Evolutionary conservation across 1,140 invertebrate genomes (phyloP).

Genomic region (Mylabris phalerata): DNA sequence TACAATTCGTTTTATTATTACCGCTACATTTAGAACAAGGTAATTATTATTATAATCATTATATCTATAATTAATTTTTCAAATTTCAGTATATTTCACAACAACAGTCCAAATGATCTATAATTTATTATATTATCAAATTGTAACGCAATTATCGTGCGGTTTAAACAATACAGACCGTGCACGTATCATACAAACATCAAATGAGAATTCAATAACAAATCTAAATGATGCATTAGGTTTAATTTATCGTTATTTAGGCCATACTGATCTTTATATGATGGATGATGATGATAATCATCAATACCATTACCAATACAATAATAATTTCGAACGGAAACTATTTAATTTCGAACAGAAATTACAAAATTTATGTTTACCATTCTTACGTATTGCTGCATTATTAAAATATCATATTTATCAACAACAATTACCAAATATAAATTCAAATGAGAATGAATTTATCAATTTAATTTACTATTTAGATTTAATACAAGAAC

Average conservation of each 20-base stretch:
- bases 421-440: constrained; percentile 67
- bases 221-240: constrained; percentile 39
- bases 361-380: constrained; percentile 72
- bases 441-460: constrained; percentile 55
- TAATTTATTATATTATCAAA: constrained; percentile 84
- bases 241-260: constrained; percentile 46
- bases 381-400: constrained; percentile 76
- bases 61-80: constrained; percentile 18
- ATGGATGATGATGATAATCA: constrained; percentile 37
- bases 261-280: constrained; percentile 48
- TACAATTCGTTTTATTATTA: constrained; percentile 80
- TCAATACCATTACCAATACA: not conserved
- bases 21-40: constrained; percentile 81
- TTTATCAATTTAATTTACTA: constrained; percentile 69
- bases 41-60: constrained; percentile 38
- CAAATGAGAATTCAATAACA: constrained; percentile 25
- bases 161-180: constrained; percentile 52
- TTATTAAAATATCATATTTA: constrained; percentile 82
- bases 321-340: not conserved
- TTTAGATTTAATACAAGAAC: constrained; percentile 63
- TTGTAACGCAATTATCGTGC: constrained; percentile 65
- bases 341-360: constrained; percentile 29
- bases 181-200: constrained; percentile 29
- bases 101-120: constrained; percentile 80
- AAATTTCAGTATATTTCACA: constrained; percentile 71